Evolutionary conservation across 2,888 invertebrate species (phyloP).

Genomic region (Phania funesta): DNA sequence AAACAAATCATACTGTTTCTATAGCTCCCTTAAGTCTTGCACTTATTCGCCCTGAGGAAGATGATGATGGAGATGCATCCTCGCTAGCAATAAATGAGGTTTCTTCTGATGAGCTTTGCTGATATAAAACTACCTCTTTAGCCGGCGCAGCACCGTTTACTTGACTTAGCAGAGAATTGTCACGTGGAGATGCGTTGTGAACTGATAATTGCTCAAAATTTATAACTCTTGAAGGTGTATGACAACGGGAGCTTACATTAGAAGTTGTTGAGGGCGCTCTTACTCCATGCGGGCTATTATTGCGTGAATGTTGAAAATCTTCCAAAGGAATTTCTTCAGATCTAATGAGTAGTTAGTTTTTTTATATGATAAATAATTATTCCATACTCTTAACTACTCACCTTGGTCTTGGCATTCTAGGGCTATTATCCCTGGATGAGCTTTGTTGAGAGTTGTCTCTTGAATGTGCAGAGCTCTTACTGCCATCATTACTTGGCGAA

Average conservation of each 20-base stretch:
- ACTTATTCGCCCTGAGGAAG: constrained; percentile 78
- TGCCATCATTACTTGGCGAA: constrained; percentile 79
- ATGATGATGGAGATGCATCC: constrained; percentile 34
- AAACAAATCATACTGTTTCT: constrained; percentile 81
- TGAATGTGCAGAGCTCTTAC: constrained; percentile 79
- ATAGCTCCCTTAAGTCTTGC: constrained; percentile 80
- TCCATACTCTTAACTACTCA: constrained; percentile 55
- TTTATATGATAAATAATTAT: background rate
- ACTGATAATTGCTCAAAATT: constrained; percentile 73
- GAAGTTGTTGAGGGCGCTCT: constrained; percentile 65
- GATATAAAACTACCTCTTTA: constrained; percentile 73
- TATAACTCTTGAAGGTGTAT: constrained; percentile 78
- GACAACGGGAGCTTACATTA: constrained; percentile 80
- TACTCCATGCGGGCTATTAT: constrained; percentile 80
- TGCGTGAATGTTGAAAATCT: constrained; percentile 85
- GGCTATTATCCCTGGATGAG: constrained; percentile 84
- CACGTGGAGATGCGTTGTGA: constrained; percentile 72
- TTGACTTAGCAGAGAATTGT: constrained; percentile 70
- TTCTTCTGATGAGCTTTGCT: constrained; percentile 84
- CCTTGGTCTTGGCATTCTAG: constrained; percentile 86
- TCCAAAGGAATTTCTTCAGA: constrained; percentile 91
- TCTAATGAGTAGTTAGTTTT: constrained; percentile 66
- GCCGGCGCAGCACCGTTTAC: constrained; percentile 70
- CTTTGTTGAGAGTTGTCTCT: constrained; percentile 77
- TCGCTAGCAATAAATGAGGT: constrained; percentile 87